Evolutionary conservation across 2,113 vertebrate genomes (phyloP).

Genomic region (Setophaga kirtlandii): DNA sequence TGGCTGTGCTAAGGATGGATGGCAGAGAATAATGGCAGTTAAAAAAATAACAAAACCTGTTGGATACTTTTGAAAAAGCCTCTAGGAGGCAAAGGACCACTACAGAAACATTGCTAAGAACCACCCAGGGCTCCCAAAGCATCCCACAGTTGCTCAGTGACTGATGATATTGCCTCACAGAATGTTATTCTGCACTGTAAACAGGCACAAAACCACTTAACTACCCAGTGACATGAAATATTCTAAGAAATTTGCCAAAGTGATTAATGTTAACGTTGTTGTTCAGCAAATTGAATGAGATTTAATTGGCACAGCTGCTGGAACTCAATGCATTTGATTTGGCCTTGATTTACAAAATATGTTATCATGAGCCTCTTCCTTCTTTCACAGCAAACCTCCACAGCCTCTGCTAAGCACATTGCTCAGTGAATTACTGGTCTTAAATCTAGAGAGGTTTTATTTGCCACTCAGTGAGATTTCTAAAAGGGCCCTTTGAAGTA

Average conservation of each 20-base stretch:
- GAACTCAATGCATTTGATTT: conserved; percentile 17
- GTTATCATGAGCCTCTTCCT: not conserved
- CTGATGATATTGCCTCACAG: not conserved
- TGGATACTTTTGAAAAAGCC: not conserved
- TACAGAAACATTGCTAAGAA: not conserved
- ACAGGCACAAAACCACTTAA: conserved; percentile 20
- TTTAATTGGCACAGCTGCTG: conserved; percentile 45
- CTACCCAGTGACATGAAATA: not conserved
- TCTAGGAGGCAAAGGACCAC: not conserved
- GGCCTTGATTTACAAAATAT: not conserved
- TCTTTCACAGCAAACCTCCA: not conserved
- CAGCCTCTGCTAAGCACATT: not conserved
- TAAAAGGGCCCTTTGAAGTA: not conserved
- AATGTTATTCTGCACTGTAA: not conserved
- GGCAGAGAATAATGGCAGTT: not conserved
- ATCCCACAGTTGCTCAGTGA: not conserved
- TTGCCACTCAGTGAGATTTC: not conserved
- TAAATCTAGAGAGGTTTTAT: not conserved
- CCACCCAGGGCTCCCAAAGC: not conserved
- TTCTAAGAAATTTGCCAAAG: conserved; percentile 25
- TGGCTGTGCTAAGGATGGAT: not conserved
- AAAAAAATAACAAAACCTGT: not conserved
- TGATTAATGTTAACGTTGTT: conserved; percentile 23
- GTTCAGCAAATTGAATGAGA: conserved; percentile 32
- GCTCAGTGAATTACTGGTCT: not conserved